Evolutionary conservation across 2,113 vertebrate genomes (phyloP).

Genomic region (Picathartes gymnocephalus): DNA sequence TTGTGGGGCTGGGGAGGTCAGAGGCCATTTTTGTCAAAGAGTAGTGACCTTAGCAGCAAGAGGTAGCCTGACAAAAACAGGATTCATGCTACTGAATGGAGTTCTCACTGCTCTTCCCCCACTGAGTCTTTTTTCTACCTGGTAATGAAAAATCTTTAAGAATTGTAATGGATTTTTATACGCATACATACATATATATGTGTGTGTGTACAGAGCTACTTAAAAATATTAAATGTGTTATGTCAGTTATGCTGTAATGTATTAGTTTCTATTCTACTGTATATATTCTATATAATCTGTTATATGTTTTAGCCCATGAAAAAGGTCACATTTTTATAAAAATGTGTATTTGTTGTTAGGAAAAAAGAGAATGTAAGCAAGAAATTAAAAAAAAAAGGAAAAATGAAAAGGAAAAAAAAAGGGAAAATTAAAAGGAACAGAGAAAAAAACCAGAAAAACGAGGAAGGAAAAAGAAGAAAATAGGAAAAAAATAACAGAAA

Average conservation of each 20-base stretch:
- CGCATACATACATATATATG: neutral
- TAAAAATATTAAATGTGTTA: neutral
- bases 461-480: neutral
- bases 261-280: neutral
- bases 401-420: neutral
- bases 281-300: neutral
- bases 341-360: neutral
- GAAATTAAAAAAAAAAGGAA: neutral
- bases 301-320: neutral
- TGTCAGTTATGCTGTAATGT: neutral
- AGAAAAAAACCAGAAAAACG: accelerated
- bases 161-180: conserved; percentile 40
- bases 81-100: conserved; percentile 63
- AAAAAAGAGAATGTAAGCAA: neutral
- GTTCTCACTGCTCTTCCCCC: conserved; percentile 64
- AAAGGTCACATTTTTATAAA: neutral
- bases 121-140: conserved; percentile 66
- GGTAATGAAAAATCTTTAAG: conserved; percentile 73
- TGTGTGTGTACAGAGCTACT: neutral
- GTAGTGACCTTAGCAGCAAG: conserved; percentile 74
- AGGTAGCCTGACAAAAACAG: conserved; percentile 60
- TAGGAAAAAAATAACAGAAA: neutral
- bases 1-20: conserved; percentile 69
- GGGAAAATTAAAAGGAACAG: neutral
- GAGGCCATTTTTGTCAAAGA: conserved; percentile 75